Evolutionary conservation across 1,140 invertebrate species (phyloP).

Genomic region (Bombus cullumanus): DNA sequence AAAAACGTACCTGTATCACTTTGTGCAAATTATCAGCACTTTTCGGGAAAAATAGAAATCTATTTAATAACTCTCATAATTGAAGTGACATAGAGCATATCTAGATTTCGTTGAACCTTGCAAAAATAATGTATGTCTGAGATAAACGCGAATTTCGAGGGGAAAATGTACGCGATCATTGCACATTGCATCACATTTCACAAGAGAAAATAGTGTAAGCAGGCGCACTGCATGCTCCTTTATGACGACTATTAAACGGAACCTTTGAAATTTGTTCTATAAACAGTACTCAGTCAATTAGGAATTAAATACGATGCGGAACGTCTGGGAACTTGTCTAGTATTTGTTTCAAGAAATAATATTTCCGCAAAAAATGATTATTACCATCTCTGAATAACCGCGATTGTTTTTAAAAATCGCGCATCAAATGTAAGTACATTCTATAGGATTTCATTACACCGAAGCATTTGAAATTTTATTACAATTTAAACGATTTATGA

Average conservation of each 20-base stretch:
- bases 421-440: background rate
- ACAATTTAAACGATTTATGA: background rate
- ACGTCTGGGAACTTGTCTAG: too few species aligned
- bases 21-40: background rate
- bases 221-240: background rate
- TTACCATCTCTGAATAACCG: background rate
- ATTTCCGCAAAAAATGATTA: background rate
- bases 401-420: background rate
- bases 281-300: background rate
- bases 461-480: background rate
- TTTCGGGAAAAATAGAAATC: background rate
- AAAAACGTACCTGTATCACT: background rate
- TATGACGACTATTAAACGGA: slow-evolving; percentile 3
- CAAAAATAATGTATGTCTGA: background rate
- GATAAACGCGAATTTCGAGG: background rate
- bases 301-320: background rate
- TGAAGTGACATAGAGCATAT: too few species aligned
- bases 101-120: background rate
- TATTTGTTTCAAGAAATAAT: background rate
- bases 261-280: background rate
- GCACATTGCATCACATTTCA: background rate
- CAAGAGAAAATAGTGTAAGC: slow-evolving; percentile 2
- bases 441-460: background rate
- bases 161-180: background rate
- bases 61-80: too few species aligned